Conservation (phyloP, 2,797 vertebrate species). For the Vireo griseus region DNA sequence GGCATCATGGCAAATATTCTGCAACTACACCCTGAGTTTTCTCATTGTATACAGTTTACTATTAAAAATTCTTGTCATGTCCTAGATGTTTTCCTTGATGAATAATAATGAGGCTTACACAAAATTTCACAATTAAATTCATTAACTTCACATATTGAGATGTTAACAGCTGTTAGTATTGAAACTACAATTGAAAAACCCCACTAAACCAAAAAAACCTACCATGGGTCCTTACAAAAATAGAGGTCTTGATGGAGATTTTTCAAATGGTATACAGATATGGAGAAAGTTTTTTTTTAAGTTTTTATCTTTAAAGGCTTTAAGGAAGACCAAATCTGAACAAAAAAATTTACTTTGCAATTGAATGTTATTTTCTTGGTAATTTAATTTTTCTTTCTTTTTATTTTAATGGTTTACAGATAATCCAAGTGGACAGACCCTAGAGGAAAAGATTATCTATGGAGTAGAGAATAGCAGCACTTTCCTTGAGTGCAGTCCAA, state of each 20-base stretch:
- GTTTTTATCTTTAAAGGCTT: background rate
- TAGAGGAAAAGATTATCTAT: slow-evolving; percentile 91
- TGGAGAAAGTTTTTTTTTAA: rapidly evolving
- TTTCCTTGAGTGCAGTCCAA: slow-evolving; percentile 95
- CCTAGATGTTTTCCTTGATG: slow-evolving; percentile 20
- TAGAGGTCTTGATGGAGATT: background rate
- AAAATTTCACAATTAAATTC: slow-evolving; percentile 3
- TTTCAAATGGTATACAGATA: background rate
- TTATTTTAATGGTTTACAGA: slow-evolving; percentile 72
- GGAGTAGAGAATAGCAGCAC: slow-evolving; percentile 98
- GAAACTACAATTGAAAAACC: background rate
- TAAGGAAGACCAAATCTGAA: background rate
- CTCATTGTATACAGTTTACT: slow-evolving; percentile 20
- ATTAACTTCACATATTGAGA: background rate
- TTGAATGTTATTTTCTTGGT: background rate
- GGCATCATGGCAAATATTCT: slow-evolving; percentile 59
- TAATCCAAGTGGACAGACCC: slow-evolving; percentile 79
- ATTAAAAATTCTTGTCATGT: slow-evolving; percentile 17
- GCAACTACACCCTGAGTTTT: slow-evolving; percentile 26
- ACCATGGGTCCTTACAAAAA: background rate
- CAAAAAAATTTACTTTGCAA: background rate
- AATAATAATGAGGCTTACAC: slow-evolving; percentile 10
- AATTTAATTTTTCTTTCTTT: background rate
- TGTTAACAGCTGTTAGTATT: slow-evolving; percentile 10
- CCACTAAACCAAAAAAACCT: background rate